Base-by-base conservation (phyloP, 23 tunicate species). In the Trididemnum clinides region DNA sequence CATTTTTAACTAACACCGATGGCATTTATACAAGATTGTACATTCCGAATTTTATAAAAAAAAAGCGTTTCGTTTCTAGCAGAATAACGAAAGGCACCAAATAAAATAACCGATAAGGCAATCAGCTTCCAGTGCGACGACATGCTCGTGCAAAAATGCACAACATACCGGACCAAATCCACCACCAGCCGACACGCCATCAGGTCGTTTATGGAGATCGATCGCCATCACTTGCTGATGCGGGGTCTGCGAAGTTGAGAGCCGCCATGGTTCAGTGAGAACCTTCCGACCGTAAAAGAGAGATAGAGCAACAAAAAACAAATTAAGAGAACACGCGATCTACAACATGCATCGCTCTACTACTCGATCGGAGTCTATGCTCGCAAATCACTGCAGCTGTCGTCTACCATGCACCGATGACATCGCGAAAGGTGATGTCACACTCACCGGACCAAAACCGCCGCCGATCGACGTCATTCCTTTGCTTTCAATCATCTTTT, bases 371-470 rank as follows among this genome's bases (percentile, higher is more conserved):
- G n/a, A n/a, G n/a, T n/a, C n/a, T 59, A 59, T 59, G 5, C 3
- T 28, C 22, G 22, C 66, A 3, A 4, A 15, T 10, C 66, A 69
- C 37, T 30, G 23, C 75, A 49, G 15, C 15, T 15, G 54, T 15
- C 10, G 15, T 7, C 2, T 37, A 30, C 15, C 75, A 69, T 33
- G 37, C 75, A 22, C 25, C 69, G 5, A 22, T n/a, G 75, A 69
- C 75, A 37, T 69, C 75, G 31, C n/a, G 21, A 25, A 22, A 21
- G 5, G 77, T 21, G 39, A 33, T 5, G 57, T 44, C 7, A 33
- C 21, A 89, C 98, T 93, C 88, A 93, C 98, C 98, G 98, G 98
- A 54, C 98, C 98, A 72, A 93, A 93, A 21, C 98, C 98, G 39
- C 98, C 98, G 5, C 98, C 98, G 26, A 64, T 28, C 25, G 97